Base-by-base conservation (phyloP, 2,113 vertebrate genomes). In the Lutjanus erythropterus region DNA sequence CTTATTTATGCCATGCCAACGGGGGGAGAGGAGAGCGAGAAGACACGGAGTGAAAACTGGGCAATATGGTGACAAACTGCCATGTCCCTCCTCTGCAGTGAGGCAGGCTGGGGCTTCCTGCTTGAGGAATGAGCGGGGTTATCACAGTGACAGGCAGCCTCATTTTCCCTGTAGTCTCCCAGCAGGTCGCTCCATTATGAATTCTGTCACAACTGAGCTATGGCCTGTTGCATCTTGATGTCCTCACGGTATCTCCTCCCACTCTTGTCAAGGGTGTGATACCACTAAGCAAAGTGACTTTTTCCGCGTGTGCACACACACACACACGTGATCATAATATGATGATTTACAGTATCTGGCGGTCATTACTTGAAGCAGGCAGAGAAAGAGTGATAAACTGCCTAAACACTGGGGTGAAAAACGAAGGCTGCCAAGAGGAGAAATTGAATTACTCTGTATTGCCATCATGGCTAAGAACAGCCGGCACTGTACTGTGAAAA, bases 151-250 rank as follows among this genome's bases (percentile, higher is more conserved):
- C 75, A 71, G 46, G 42, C 67, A 52, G 81, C 58, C 47, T 60
- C 50, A 25, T 78, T 75, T 71, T 75, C 71, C 76, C 79, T 33
- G 86, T 44, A 59, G 72, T 60, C 75, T 52, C 70, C 71, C 55
- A 64, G 65, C 67, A 19, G 67, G 65, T 71, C 67, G 25, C 41
- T 39, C 70, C 25, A 70, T 85, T 70, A 86, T 73, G 42, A 79
- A 80, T 69, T 23, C 78, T 81, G 86, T 90, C 89, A 90, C 41
- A 71, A 33, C 52, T 86, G 81, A 90, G 81, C 60, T 73, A 83
- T 27, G 64, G 52, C 73, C 53, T 53, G 49, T 41, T 73, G 50
- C 42, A 31, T 50, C 41, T 23, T 2, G 18, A 46, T 12, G 21
- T 71, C 76, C 55, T 55, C 3, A 47, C 53, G 55, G 50, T 56